Base-by-base conservation (phyloP, 2,797 vertebrate genomes). In the Ammospiza maritima region DNA sequence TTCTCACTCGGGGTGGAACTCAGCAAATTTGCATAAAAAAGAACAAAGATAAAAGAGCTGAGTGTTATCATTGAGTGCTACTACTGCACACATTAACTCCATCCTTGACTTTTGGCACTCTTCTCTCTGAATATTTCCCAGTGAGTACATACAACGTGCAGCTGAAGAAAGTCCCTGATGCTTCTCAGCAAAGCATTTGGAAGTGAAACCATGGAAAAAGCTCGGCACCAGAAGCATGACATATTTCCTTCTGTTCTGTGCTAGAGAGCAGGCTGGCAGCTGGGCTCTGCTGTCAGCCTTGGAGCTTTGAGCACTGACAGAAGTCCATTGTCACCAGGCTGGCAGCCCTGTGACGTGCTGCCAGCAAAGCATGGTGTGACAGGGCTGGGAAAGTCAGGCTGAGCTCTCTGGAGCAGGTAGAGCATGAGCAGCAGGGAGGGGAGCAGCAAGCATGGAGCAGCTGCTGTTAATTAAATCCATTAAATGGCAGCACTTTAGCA, bases 301-400 rank as follows among this genome's bases (percentile, higher is more conserved):
- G 3, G 1, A 66, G 64, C 57, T 74, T 64, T 64, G 51, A 44
- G 62, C 74, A 76, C 45, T 56, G 74, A 76, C n/a, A 81, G n/a
- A 51, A 70, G 40, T 42, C 85, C 67, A 51, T 61, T 0, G 0
- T 34, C 81, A 53, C 25, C 36, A 58, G 58, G 36, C 54, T 75
- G 58, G 56, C 22, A 70, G 50, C 30, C 3, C 2, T 54, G 61
- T 11, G 78, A 72, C 0, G 0, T 11, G 48, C 36, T 38, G 36
- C 36, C 36, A 38, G 36, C 36, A 38, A 11, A 11, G 36, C 8
- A 5, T 4, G 3, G 25, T 1, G 15, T 34, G 53, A 57, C 77
- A 36, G 0, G 1, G 73, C 66, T 2, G 0, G 30, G 47, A 44
- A 13, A 57, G 40, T 5, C 58, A 62, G 38, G 60, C 70, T 58